Evolutionary conservation across 1,140 invertebrate species (phyloP).

Genomic region (Agrilus planipennis): DNA sequence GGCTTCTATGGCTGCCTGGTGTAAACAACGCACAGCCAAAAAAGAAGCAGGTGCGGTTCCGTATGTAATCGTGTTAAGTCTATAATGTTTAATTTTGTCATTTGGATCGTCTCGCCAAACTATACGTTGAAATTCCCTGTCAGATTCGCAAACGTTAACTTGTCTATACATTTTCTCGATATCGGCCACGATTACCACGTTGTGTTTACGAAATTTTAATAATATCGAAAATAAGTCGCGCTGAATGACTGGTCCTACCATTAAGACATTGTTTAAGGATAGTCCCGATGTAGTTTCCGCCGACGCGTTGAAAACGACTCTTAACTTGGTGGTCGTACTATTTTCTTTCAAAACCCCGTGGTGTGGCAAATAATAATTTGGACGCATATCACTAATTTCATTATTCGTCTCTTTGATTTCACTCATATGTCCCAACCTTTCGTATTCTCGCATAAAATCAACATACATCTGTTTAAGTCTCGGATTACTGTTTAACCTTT

Average conservation of each 20-base stretch:
- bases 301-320: conserved; percentile 33
- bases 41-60: not conserved
- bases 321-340: conserved; percentile 25
- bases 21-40: not conserved
- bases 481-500: conserved; percentile 20
- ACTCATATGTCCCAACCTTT: conserved; percentile 18
- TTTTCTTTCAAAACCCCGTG: conserved; percentile 26
- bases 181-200: not conserved
- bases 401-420: conserved; percentile 1
- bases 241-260: no score
- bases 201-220: no score
- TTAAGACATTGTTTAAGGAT: no score
- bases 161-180: conserved; percentile 1
- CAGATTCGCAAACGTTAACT: not conserved
- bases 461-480: no score
- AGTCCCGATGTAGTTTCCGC: conserved; percentile 18
- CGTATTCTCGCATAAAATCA: conserved; percentile 26
- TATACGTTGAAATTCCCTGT: not conserved
- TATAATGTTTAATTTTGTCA: not conserved
- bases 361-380: conserved; percentile 35
- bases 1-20: not conserved
- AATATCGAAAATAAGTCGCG: no score
- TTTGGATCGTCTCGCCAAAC: not conserved
- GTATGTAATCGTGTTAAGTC: not conserved
- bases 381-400: no score